Conservation (phyloP, 2,888 invertebrate species). For the Syritta pipiens region DNA sequence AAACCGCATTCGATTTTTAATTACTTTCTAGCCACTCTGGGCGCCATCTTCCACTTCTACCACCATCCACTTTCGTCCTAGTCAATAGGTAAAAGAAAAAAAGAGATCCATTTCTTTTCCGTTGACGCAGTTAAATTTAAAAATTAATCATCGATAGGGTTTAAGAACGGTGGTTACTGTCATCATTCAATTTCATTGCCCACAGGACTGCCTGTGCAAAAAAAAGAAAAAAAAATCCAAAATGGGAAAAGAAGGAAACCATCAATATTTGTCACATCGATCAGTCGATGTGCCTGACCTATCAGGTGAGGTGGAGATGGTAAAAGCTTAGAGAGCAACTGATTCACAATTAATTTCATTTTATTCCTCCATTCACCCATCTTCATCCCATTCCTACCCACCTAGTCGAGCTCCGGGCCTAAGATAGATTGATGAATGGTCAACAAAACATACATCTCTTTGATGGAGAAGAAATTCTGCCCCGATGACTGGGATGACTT, state of each 20-base stretch:
- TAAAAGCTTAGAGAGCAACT: conserved; percentile 36
- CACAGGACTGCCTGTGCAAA: too few relatives aligned
- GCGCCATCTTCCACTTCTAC: too few relatives aligned
- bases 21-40: too few relatives aligned
- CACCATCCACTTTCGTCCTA: too few relatives aligned
- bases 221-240: too few relatives aligned
- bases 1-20: too few relatives aligned
- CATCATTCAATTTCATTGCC: conserved; percentile 63
- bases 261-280: conserved; percentile 64
- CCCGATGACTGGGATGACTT: neutral
- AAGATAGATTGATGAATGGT: conserved; percentile 52
- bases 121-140: conserved; percentile 22
- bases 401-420: too few relatives aligned
- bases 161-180: conserved; percentile 18
- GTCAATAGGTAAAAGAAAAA: too few relatives aligned
- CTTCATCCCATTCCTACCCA: neutral
- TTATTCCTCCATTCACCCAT: neutral
- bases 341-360: conserved; percentile 44
- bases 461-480: conserved; percentile 9
- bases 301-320: conserved; percentile 17
- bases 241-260: too few relatives aligned
- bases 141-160: conserved; percentile 44
- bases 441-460: conserved; percentile 30
- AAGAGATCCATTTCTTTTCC: too few relatives aligned
- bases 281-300: conserved; percentile 39